Percentiles rank a stretch among this genome's conserved stretches.
Evolutionary conservation across 2,888 invertebrate genomes (phyloP).

Genomic region (Lissonota sp.): DNA sequence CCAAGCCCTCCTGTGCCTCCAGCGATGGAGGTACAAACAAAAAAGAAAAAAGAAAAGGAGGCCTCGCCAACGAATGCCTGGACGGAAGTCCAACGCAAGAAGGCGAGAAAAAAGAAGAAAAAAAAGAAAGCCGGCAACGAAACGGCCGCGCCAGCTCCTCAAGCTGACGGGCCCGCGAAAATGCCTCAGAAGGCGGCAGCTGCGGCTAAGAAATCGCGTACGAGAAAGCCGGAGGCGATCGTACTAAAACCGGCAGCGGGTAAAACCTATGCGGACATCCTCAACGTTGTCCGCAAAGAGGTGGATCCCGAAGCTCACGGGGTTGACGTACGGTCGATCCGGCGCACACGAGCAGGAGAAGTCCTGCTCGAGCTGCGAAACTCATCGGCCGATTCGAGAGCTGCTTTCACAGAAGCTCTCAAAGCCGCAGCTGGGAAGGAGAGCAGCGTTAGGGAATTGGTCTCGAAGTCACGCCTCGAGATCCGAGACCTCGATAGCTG

Average conservation of each 20-base stretch:
- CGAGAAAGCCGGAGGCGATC: slow-evolving; percentile 4
- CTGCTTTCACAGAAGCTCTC: slow-evolving; percentile 9
- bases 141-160: neutral
- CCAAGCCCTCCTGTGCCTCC: neutral
- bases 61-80: slow-evolving; percentile 18
- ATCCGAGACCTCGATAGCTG: slow-evolving; percentile 33
- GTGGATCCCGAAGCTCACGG: slow-evolving; percentile 33
- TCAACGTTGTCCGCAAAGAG: slow-evolving; percentile 13
- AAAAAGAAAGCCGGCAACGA: neutral
- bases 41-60: no score
- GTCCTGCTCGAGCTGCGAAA: no score
- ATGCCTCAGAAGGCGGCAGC: neutral
- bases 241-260: slow-evolving; percentile 12
- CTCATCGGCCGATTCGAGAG: no score
- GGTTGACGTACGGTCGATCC: no score
- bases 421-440: neutral
- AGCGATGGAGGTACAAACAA: neutral
- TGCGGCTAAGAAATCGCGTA: slow-evolving; percentile 43
- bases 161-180: neutral
- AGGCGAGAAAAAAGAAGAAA: neutral
- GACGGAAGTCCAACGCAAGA: neutral
- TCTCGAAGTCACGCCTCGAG: slow-evolving; percentile 5
- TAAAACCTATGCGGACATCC: slow-evolving; percentile 30
- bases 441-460: slow-evolving; percentile 8
- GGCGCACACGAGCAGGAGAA: no score